Conservation (phyloP, 2,888 invertebrate species). For the Calameuta idolon region DNA sequence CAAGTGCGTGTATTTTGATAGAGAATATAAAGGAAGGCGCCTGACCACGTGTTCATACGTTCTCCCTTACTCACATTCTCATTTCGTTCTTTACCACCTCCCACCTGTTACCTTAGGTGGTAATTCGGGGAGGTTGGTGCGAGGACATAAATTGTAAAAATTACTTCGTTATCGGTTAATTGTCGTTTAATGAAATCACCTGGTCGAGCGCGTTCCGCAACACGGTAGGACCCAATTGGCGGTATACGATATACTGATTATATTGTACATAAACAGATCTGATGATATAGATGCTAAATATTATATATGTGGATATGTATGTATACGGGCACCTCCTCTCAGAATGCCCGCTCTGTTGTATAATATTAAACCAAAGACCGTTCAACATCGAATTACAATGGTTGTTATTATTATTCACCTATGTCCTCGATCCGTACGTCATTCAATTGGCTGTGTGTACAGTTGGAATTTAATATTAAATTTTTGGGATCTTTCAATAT, state of each 20-base stretch:
- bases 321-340: constrained; percentile 30
- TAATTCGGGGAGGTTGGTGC: neutral
- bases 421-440: neutral
- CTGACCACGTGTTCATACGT: neutral
- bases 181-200: neutral
- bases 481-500: fast-evolving
- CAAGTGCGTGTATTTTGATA: neutral
- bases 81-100: neutral
- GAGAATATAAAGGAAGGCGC: neutral
- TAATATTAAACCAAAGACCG: constrained; percentile 65
- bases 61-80: neutral
- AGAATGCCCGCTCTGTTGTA: constrained; percentile 52
- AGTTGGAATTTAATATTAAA: neutral
- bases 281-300: constrained; percentile 42
- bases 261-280: constrained; percentile 50
- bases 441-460: neutral
- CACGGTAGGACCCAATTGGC: neutral
- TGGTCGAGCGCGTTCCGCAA: constrained; percentile 6
- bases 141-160: neutral
- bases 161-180: neutral
- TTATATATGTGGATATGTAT: constrained; percentile 42
- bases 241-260: constrained; percentile 11
- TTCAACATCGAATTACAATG: constrained; percentile 45
- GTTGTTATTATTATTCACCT: neutral
- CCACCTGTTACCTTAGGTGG: neutral